Base-by-base conservation (phyloP, 64 coral and sea anemone genomes). In the Cladopsammia gracilis region DNA sequence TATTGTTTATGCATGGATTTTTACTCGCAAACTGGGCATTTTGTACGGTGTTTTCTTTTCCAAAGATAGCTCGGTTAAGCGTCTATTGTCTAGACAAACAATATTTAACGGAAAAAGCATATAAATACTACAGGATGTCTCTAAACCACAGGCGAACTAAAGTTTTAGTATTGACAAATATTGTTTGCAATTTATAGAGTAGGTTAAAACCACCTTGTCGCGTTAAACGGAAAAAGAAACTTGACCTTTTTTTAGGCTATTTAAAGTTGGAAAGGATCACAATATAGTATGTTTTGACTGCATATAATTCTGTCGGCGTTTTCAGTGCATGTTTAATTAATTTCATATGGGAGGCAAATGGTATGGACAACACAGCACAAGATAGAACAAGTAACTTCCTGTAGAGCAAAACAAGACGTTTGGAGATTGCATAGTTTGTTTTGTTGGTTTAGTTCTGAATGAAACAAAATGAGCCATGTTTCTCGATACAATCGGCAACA, bases 101-200 rank as follows among this genome's bases (percentile, higher is more conserved):
- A 84, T 68, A 84, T 84, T 62, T 67, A 84, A 50, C 80, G 60
- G 80, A 68, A 82, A 77, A 82, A 82, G 78, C 59, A 42, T 20
- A 24, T 9, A 45, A 67, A 68, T 46, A 47, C 45, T 23, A 67
- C 80, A 84, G 80, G 80, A 84, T 84, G 62, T 51, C 60, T 20
- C 43, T 84, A 24, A 49, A 16, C 62, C 80, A 68, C 61, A 49
- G 51, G 62, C 16, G 42, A 67, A 84, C 18, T 48, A 64, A 16
- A 49, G 80, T 68, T 64, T 77, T 48, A 54, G 50, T 77, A 56
- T 77, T 77, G 48, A 61, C 24, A 7, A 6, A 82, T 82, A 82
- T 82, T 82, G 16, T 62, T 25, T 47, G 34, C 25, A 14, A 42
- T 60, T 44, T 4, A 43, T 22, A 10, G 58, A 82, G 46, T 59